Conservation (phyloP, 2,797 vertebrate species). For the Vireo griseus region DNA sequence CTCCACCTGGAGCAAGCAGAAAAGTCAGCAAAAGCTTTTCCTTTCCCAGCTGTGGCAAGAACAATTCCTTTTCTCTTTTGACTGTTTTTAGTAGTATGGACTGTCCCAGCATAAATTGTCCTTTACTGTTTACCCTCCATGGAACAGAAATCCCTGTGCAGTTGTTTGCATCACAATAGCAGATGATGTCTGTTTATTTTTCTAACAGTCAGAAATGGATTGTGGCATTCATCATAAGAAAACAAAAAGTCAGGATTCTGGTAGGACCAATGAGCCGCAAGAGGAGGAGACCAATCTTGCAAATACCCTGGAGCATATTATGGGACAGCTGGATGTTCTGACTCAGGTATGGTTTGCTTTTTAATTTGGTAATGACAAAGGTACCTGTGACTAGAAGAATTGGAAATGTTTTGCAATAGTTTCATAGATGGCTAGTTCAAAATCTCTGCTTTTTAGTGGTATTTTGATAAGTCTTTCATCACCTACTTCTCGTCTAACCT, state of each 20-base stretch:
- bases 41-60: not conserved
- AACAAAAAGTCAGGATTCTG: slow-evolving; percentile 54
- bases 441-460: not conserved
- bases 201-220: slow-evolving; percentile 71
- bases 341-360: slow-evolving; percentile 83
- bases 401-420: not conserved
- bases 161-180: not conserved
- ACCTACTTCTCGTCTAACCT: not conserved
- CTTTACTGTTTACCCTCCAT: not conserved
- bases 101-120: not conserved
- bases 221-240: slow-evolving; percentile 53
- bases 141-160: not conserved
- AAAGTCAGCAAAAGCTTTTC: not conserved
- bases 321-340: slow-evolving; percentile 89
- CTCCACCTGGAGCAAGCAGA: not conserved
- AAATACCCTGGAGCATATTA: slow-evolving; percentile 88
- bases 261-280: slow-evolving; percentile 43
- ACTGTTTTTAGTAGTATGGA: not conserved
- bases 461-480: not conserved
- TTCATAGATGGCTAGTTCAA: not conserved
- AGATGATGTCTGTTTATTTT: slow-evolving; percentile 8
- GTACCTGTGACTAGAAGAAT: not conserved
- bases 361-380: not conserved
- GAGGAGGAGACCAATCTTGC: slow-evolving; percentile 70
- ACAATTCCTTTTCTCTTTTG: not conserved